Conservation (phyloP, 37 sponge, comb jelly and placozoan genomes). For the Theonella swinhoei region DNA sequence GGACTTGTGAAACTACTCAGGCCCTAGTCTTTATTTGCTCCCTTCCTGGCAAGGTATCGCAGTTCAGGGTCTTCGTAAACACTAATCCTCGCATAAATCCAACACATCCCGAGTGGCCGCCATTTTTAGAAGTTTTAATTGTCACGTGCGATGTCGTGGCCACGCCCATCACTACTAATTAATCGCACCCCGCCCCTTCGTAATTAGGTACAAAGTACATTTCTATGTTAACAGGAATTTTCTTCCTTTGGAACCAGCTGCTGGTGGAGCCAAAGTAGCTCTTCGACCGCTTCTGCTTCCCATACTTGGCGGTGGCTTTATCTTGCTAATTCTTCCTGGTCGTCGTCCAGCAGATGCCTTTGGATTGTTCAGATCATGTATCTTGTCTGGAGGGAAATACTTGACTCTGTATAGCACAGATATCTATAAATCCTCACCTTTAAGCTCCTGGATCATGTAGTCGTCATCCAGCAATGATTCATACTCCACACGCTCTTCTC, state of each 20-base stretch:
- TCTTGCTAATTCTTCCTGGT: not conserved
- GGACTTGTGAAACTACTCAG: not conserved
- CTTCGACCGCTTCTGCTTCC: not conserved
- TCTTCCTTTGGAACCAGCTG: not conserved
- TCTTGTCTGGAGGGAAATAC: not conserved
- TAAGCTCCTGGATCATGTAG: not conserved
- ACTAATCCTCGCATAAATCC: not conserved
- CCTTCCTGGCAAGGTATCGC: not conserved
- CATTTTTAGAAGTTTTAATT: not conserved
- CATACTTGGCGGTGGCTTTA: not conserved
- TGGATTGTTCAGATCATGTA: not conserved
- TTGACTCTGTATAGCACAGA: no score
- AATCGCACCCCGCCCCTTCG: no score
- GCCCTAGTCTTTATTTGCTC: not conserved
- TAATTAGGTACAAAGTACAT: no score
- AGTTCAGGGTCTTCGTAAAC: not conserved
- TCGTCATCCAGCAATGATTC: constrained; percentile 22
- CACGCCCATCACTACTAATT: no score
- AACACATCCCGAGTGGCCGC: no score
- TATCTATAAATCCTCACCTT: not conserved
- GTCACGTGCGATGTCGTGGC: not conserved
- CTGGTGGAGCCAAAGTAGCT: not conserved
- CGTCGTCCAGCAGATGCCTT: not conserved
- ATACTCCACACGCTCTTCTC: constrained; percentile 17
- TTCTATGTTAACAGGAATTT: not conserved